Conservation (phyloP, 2,113 vertebrate genomes). For the Rhodinocichla rosea region DNA sequence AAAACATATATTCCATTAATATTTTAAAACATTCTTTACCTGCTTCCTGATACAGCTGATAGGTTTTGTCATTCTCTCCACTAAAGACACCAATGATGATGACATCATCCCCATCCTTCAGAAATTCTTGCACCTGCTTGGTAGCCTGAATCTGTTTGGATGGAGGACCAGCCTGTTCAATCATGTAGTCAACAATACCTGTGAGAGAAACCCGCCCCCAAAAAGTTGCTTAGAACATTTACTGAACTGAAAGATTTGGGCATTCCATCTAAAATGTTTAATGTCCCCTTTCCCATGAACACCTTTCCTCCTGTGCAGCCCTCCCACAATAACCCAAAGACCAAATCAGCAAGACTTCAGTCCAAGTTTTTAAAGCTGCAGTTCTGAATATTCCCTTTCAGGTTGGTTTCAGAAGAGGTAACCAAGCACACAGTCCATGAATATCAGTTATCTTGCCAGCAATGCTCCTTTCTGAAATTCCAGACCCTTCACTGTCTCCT, state of each 20-base stretch:
- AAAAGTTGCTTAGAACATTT: not conserved
- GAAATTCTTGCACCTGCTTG: slow-evolving; percentile 91
- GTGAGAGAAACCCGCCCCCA: not conserved
- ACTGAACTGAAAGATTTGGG: not conserved
- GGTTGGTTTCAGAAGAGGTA: not conserved
- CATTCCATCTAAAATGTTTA: not conserved
- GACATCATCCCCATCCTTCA: slow-evolving; percentile 90
- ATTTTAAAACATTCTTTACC: slow-evolving; percentile 73
- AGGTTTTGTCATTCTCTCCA: slow-evolving; percentile 78
- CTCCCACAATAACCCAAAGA: not conserved
- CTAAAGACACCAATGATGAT: slow-evolving; percentile 87
- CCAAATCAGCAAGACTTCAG: not conserved
- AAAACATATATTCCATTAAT: not conserved
- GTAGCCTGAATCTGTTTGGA: slow-evolving; percentile 85
- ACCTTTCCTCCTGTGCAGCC: not conserved
- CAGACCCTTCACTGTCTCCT: not conserved
- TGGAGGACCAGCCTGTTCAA: slow-evolving; percentile 90
- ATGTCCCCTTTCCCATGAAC: not conserved
- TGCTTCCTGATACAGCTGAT: slow-evolving; percentile 87
- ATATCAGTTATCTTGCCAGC: not conserved
- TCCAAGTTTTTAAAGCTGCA: not conserved
- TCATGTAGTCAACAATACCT: slow-evolving; percentile 95
- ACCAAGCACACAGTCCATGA: not conserved
- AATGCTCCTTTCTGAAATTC: not conserved
- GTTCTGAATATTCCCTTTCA: not conserved